Evolutionary conservation across 2,797 vertebrate species (phyloP).

Genomic region (Astyanax mexicanus): DNA sequence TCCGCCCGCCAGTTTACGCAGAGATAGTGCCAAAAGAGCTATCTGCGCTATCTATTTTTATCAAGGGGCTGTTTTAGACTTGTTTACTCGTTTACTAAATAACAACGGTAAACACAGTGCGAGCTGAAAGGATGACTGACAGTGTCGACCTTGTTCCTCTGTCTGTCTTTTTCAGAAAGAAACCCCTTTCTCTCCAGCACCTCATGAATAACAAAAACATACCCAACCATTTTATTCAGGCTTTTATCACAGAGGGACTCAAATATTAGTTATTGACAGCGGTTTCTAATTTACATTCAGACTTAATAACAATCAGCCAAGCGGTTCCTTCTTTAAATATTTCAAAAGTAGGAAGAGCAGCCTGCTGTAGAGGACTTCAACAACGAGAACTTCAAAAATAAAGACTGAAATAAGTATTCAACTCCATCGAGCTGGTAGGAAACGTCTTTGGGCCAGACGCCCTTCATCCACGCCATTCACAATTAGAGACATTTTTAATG

Average conservation of each 20-base stretch:
- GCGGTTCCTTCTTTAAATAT: not conserved
- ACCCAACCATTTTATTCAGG: too few species aligned
- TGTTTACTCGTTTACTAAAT: slow-evolving; percentile 43
- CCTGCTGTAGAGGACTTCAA: too few species aligned
- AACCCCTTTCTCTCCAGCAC: not conserved
- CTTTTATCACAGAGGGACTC: not conserved
- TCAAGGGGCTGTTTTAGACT: slow-evolving; percentile 23
- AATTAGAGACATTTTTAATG: too few species aligned
- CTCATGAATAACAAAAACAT: not conserved
- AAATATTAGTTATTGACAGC: not conserved
- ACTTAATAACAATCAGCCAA: not conserved
- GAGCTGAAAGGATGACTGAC: not conserved
- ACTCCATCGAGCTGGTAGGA: too few species aligned
- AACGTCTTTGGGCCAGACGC: too few species aligned
- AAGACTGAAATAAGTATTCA: too few species aligned
- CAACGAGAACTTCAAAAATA: too few species aligned
- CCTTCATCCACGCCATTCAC: too few species aligned
- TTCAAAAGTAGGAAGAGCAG: not conserved
- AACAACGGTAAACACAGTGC: slow-evolving; percentile 2
- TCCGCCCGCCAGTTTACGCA: slow-evolving; percentile 26
- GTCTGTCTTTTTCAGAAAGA: not conserved
- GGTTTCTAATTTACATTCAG: not conserved
- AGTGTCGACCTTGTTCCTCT: not conserved
- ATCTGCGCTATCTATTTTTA: slow-evolving; percentile 31
- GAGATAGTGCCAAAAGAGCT: slow-evolving; percentile 20